Percentiles rank a stretch among this genome's conserved stretches.
Conservation (phyloP, 37 sponge, comb jelly and placozoan species). For the Eunapius fragilis region DNA sequence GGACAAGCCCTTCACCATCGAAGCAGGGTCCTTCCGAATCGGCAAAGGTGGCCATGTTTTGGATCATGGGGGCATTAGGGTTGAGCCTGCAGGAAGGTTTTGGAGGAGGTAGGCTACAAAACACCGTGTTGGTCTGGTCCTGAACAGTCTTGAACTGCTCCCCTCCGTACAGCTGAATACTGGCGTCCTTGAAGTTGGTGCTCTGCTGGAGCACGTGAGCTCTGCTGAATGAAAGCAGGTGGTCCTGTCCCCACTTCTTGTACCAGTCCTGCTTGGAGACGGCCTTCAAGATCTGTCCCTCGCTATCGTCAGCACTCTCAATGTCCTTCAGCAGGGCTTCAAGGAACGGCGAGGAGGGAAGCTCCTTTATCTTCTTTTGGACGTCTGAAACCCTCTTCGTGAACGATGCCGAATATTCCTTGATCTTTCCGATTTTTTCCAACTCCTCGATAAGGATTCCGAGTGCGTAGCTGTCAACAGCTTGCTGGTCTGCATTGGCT, state of each 20-base stretch:
- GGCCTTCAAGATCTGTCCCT: slow-evolving; percentile 14
- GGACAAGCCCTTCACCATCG: slow-evolving; percentile 13
- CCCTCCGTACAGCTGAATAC: slow-evolving; percentile 26
- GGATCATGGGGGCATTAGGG: not conserved
- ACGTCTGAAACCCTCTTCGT: not conserved
- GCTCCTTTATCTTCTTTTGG: not conserved
- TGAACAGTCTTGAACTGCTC: not conserved
- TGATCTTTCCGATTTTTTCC: not conserved
- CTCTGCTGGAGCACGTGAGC: slow-evolving; percentile 27
- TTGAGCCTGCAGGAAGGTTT: not conserved
- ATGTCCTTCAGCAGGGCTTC: not conserved
- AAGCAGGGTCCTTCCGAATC: slow-evolving; percentile 12
- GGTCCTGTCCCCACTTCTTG: slow-evolving; percentile 17
- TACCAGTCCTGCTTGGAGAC: slow-evolving; percentile 20
- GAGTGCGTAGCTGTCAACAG: not conserved
- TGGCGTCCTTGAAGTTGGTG: slow-evolving; percentile 31
- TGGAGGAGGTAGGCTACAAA: slow-evolving; percentile 16
- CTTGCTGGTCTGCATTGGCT: not conserved
- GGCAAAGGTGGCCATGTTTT: slow-evolving; percentile 13
- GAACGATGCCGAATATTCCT: not conserved
- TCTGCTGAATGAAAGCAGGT: slow-evolving; percentile 12
- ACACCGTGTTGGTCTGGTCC: slow-evolving; percentile 9
- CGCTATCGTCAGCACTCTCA: slow-evolving; percentile 8
- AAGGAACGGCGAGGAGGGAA: not conserved
- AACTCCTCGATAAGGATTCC: not conserved